Evolutionary conservation across 2,888 invertebrate species (phyloP).

Genomic region (Penaeus monodon): DNA sequence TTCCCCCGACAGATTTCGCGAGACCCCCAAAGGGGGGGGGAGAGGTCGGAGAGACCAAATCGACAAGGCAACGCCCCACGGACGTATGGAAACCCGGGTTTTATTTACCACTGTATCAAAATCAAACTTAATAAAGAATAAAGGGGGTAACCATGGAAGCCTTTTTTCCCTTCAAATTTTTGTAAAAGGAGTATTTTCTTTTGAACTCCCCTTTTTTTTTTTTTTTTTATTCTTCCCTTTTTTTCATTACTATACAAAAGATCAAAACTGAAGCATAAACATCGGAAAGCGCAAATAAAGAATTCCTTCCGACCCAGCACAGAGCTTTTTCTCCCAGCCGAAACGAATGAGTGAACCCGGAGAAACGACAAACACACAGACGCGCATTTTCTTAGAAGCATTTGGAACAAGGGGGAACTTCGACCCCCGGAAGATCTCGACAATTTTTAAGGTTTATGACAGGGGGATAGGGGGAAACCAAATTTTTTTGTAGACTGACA

Average conservation of each 20-base stretch:
- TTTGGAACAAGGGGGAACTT: background rate
- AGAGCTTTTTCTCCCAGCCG: too few species aligned
- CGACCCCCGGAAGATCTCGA: background rate
- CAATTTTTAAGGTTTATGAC: background rate
- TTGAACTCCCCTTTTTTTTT: too few species aligned
- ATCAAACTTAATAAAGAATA: background rate
- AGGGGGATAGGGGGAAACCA: too few species aligned
- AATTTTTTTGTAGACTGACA: background rate
- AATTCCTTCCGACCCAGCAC: too few species aligned
- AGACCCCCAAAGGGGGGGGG: background rate
- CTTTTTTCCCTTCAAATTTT: background rate
- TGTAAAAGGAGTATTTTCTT: too few species aligned
- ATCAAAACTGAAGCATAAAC: too few species aligned
- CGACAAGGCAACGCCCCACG: slow-evolving; percentile 10
- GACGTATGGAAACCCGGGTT: slow-evolving; percentile 1
- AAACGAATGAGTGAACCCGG: background rate
- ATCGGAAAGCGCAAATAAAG: too few species aligned
- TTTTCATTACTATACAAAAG: too few species aligned
- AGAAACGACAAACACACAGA: background rate
- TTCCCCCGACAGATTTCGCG: background rate
- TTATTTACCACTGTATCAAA: background rate
- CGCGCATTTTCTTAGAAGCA: background rate
- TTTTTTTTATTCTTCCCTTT: too few species aligned
- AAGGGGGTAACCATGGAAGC: background rate
- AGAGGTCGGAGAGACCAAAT: background rate